Evolutionary conservation across 2,888 invertebrate genomes (phyloP).

Genomic region (Leucophora obtusa): DNA sequence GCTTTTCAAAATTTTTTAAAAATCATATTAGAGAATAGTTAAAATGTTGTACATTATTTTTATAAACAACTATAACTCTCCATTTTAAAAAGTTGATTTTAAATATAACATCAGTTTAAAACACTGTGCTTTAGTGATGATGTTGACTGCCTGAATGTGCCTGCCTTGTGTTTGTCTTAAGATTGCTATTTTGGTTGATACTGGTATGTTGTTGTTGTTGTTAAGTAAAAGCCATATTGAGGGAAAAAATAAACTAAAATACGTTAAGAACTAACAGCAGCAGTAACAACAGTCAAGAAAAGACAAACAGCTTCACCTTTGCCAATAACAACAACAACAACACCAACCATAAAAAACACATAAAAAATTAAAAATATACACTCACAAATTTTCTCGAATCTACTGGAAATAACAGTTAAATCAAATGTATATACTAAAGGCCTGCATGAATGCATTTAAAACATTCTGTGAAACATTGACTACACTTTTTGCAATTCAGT

Average conservation of each 20-base stretch:
- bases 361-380: constrained; percentile 16
- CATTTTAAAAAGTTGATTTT: no score
- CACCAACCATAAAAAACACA: constrained; percentile 19
- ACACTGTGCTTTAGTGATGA: constrained; percentile 44
- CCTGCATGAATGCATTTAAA: no score
- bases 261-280: constrained; percentile 55
- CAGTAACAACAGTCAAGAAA: constrained; percentile 54
- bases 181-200: constrained; percentile 48
- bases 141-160: constrained; percentile 39
- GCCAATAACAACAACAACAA: constrained; percentile 42
- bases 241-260: constrained; percentile 38
- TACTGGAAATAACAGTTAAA: no score
- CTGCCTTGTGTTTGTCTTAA: constrained; percentile 48
- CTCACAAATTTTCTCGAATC: no score
- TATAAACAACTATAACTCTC: no score
- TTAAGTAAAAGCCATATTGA: constrained; percentile 58
- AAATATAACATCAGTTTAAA: no score
- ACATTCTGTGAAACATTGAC: no score
- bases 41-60: no score
- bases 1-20: no score
- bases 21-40: no score
- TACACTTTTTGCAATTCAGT: no score
- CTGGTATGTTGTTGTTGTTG: constrained; percentile 28
- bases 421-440: no score
- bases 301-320: constrained; percentile 64